These are phyloP conservation scores for Acleris holmiana DNA, from an alignment of 2,888 invertebrate species.

Conservation along the genomic window DNA sequence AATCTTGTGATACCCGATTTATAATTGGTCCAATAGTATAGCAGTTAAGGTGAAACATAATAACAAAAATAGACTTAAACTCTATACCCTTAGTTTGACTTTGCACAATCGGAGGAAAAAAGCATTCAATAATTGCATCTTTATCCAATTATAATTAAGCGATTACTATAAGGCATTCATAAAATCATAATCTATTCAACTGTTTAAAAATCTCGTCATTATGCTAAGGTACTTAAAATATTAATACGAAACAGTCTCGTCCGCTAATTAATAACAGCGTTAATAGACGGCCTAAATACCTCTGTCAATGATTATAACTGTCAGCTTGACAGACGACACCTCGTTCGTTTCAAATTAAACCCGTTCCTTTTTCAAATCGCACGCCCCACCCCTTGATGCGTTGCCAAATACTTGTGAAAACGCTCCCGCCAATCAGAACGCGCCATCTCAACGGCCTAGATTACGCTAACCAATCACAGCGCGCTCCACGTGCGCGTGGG, in stretches of 20 bases:
- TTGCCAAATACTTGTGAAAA: conserved; percentile 71
- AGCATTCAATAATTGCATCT: too few relatives aligned
- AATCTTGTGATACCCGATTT: too few relatives aligned
- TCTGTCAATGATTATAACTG: conserved; percentile 35
- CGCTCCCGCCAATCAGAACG: conserved; percentile 57
- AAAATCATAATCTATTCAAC: neutral
- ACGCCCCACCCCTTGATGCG: conserved; percentile 71
- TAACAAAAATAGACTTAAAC: too few relatives aligned
- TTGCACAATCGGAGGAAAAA: too few relatives aligned
- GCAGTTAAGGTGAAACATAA: too few relatives aligned
- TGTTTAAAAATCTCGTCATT: neutral
- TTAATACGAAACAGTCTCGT: neutral
- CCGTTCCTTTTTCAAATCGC: conserved; percentile 46
- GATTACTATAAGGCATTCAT: too few relatives aligned
- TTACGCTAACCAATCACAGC: conserved; percentile 57
- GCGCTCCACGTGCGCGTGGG: conserved; percentile 64
- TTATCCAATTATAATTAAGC: too few relatives aligned
- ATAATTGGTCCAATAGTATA: too few relatives aligned
- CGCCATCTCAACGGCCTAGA: conserved; percentile 52
- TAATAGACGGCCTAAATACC: conserved; percentile 34
- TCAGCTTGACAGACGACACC: conserved; percentile 35
- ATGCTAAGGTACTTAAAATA: neutral
- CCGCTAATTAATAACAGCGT: conserved; percentile 16
- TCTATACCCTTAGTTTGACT: too few relatives aligned
- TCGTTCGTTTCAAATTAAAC: conserved; percentile 40